Evolutionary conservation across 2,113 vertebrate genomes (phyloP), one percentile per base, ranked within the genome.

Genomic region (Castor canadensis): DNA sequence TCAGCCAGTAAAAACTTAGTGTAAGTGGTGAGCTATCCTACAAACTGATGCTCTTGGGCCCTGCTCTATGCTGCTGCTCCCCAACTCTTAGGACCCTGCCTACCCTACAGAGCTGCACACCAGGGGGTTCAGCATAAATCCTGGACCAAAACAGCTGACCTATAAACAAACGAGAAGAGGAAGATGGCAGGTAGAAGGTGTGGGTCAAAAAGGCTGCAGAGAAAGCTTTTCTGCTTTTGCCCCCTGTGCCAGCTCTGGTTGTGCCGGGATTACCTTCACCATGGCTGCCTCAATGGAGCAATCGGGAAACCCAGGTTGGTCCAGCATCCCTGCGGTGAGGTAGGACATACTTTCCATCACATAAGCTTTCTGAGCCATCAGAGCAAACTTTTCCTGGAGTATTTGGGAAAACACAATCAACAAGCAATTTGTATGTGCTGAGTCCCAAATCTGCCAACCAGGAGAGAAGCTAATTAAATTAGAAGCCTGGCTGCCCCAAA

Each of bases 281-380:
- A 99, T 99, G 94, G 99, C 99, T 0, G 99, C 99, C 96, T 99
- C 99, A 1, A 99, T 19, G 0, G 99, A 99, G 93, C 99, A 99
- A 97, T 99, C 99, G 0, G 99, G 99, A 35, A 99, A 22, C 0
- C 99, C 99, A 0, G 99, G 99, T 32, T 98, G 98, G 98, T 99
- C 99, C 99, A 99, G 99, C 99, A 99, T 99, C 1, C 99, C 99
- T 0, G 99, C 99, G 0, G 99, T 99, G 95, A 99, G 98, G 98
- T 99, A 99, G n/a, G 99, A 99, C 99, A 99, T 99, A 91, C 99
- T 99, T 98, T 99, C 99, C 99, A 99, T 99, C 35, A 99, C 99
- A 1, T 99, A 99, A 0, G 98, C 99, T 91, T 99, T 99, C 77
- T 98, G 91, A 20, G 99, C 99, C 99, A 99, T 99, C n/a, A 99